phyloP scores from a whole-genome alignment of 2,113 vertebrate species.

The Colinus virginianus region DNA sequence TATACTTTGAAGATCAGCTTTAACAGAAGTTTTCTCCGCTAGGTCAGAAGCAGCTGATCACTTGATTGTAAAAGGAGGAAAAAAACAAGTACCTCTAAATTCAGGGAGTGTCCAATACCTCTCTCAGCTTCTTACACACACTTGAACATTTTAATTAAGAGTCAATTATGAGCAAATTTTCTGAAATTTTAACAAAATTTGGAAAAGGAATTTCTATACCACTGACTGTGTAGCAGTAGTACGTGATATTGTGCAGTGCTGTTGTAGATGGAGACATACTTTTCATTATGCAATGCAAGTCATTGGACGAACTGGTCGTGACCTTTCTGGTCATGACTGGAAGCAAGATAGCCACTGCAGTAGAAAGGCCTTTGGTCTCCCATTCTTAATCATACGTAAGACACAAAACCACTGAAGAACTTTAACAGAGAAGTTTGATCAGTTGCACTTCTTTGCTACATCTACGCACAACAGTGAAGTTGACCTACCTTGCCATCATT shows the following conservation, averaged over 20 bases:
- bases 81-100: background rate
- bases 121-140: background rate
- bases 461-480: background rate
- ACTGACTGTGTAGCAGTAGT: background rate
- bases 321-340: background rate
- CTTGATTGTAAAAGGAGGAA: background rate
- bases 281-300: too few relatives aligned
- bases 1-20: background rate
- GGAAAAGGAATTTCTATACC: background rate
- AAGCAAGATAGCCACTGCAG: background rate
- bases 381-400: background rate
- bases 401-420: background rate
- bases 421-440: background rate
- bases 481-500: conserved; percentile 94
- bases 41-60: background rate
- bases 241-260: background rate
- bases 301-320: background rate
- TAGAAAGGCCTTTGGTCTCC: background rate
- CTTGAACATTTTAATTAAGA: background rate
- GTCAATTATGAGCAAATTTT: background rate
- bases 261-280: background rate
- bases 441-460: background rate
- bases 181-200: background rate
- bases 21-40: background rate
- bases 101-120: background rate